Conservation (phyloP, 1,140 invertebrate species). For the Leucophenga varia region DNA sequence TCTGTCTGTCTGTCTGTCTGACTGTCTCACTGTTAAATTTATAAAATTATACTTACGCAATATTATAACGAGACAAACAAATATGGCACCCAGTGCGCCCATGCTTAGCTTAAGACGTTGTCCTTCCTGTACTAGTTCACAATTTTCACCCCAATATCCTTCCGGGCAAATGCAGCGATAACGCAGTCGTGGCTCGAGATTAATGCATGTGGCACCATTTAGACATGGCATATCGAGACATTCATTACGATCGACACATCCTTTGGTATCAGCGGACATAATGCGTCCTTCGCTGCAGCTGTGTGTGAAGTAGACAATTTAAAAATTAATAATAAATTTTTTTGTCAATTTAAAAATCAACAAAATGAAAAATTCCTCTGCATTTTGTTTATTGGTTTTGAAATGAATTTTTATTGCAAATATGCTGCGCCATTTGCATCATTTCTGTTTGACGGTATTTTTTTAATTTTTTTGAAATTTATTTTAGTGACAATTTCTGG, state of each 20-base stretch:
- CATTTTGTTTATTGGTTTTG: no score
- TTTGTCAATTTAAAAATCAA: no score
- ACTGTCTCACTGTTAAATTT: no score
- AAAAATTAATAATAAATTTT: no score
- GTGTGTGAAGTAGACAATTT: constrained; percentile 1
- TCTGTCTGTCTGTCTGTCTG: no score
- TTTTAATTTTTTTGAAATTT: no score
- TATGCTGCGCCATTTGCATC: no score
- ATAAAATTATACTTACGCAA: constrained; percentile 61
- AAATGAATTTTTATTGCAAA: no score
- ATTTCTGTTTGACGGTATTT: no score
- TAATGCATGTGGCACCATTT: constrained; percentile 64
- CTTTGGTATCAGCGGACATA: constrained; percentile 62
- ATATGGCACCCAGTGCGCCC: constrained; percentile 65
- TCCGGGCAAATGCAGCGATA: constrained; percentile 63
- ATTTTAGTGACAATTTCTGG: no score
- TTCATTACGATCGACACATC: constrained; percentile 65
- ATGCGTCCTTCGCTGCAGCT: constrained; percentile 64
- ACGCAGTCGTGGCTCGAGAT: constrained; percentile 60
- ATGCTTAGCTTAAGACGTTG: constrained; percentile 64
- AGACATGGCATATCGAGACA: constrained; percentile 64
- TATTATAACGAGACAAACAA: constrained; percentile 66
- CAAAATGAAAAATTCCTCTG: no score
- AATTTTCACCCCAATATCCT: constrained; percentile 67
- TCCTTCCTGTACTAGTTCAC: constrained; percentile 65